Percentiles rank a stretch among this genome's conserved stretches.
These are phyloP conservation scores for Platyrinchus mystaceus DNA, from an alignment of 2,797 vertebrate genomes.

Conservation along the genomic window DNA sequence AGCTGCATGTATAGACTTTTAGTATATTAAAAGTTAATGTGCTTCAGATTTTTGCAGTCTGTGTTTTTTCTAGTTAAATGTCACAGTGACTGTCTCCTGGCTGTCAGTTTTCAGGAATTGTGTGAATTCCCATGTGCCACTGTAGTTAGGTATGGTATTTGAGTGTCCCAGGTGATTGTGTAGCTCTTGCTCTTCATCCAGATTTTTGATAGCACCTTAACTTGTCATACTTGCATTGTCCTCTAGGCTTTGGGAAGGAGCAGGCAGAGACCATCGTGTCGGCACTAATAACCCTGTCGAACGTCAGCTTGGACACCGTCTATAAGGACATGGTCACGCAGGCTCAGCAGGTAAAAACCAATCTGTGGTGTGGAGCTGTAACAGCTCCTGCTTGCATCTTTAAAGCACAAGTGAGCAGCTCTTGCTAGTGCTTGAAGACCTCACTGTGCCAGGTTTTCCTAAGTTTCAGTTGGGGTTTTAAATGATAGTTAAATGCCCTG, in stretches of 20 bases:
- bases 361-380: not conserved
- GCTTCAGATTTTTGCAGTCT: not conserved
- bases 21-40: not conserved
- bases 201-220: not conserved
- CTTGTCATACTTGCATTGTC: not conserved
- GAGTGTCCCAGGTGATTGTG: not conserved
- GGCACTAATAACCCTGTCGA: constrained; percentile 83
- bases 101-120: not conserved
- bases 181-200: not conserved
- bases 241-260: constrained; percentile 86
- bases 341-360: constrained; percentile 85
- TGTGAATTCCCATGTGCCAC: not conserved
- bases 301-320: constrained; percentile 88
- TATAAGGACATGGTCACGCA: constrained; percentile 96
- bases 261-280: constrained; percentile 90
- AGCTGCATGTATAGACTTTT: not conserved
- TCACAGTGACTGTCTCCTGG: not conserved
- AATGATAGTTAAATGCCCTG: not conserved
- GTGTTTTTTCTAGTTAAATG: not conserved
- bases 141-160: not conserved
- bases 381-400: fast-evolving
- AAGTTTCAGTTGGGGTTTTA: not conserved
- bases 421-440: not conserved
- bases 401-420: not conserved
- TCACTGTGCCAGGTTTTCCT: not conserved